Conservation (phyloP, 2,113 vertebrate genomes). For the Toxostoma redivivum region DNA sequence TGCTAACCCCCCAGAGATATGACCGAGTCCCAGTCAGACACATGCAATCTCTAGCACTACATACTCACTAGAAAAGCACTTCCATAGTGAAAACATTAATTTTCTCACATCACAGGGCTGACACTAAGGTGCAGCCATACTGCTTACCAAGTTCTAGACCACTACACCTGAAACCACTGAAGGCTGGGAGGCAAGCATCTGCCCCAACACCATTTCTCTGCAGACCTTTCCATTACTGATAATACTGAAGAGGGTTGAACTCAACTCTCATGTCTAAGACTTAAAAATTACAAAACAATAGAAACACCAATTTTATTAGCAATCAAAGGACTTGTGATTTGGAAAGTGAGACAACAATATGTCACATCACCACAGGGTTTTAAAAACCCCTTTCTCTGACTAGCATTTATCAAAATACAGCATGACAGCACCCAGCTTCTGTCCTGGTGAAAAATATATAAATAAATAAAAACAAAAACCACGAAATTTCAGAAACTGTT, state of each 20-base stretch:
- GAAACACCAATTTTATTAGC: background rate
- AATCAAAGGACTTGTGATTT: background rate
- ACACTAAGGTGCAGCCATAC: background rate
- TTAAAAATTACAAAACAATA: background rate
- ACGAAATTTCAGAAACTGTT: background rate
- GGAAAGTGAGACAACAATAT: background rate
- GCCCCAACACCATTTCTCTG: background rate
- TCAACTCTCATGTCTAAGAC: background rate
- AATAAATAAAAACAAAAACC: background rate
- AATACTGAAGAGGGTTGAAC: background rate
- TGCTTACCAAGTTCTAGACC: background rate
- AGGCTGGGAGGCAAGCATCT: accelerated
- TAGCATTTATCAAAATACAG: background rate
- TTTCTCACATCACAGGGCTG: background rate
- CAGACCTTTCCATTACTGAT: background rate
- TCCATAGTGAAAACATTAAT: background rate
- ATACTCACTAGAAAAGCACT: background rate
- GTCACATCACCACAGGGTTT: background rate
- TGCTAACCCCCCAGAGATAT: accelerated
- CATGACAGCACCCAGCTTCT: background rate
- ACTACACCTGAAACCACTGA: background rate
- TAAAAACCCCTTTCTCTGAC: background rate
- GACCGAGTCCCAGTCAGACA: accelerated
- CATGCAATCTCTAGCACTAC: background rate
- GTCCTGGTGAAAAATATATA: accelerated